Percentiles rank a stretch among this genome's conserved stretches.
phyloP scores from a whole-genome alignment of 2,113 vertebrate species.

The Tachuris rubrigastra region DNA sequence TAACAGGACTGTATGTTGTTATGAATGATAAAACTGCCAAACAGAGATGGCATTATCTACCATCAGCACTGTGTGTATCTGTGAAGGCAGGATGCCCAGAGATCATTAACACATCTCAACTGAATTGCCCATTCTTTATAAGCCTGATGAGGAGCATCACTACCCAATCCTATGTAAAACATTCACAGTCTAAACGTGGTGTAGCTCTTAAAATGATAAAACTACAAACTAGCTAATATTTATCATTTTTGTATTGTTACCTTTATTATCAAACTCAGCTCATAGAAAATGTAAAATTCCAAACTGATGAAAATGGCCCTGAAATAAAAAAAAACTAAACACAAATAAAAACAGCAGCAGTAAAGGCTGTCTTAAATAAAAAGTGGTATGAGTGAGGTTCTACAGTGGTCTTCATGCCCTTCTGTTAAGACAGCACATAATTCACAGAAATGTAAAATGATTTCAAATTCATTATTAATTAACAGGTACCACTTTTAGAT shows the following conservation, averaged over 20 bases:
- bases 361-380: background rate
- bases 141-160: background rate
- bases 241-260: background rate
- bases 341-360: background rate
- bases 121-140: background rate
- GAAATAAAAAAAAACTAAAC: background rate
- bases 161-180: background rate
- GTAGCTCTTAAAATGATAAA: background rate
- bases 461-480: background rate
- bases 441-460: background rate
- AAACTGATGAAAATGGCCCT: background rate
- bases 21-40: background rate
- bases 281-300: background rate
- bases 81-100: background rate
- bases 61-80: background rate
- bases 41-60: background rate
- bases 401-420: background rate
- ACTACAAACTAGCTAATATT: background rate
- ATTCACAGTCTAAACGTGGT: background rate
- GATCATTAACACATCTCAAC: background rate
- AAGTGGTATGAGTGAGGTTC: background rate
- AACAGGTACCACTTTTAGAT: background rate
- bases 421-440: background rate
- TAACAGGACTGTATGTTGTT: background rate
- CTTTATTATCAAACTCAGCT: background rate